phyloP scores from a whole-genome alignment of 2,113 vertebrate genomes.

The Mirounga angustirostris region DNA sequence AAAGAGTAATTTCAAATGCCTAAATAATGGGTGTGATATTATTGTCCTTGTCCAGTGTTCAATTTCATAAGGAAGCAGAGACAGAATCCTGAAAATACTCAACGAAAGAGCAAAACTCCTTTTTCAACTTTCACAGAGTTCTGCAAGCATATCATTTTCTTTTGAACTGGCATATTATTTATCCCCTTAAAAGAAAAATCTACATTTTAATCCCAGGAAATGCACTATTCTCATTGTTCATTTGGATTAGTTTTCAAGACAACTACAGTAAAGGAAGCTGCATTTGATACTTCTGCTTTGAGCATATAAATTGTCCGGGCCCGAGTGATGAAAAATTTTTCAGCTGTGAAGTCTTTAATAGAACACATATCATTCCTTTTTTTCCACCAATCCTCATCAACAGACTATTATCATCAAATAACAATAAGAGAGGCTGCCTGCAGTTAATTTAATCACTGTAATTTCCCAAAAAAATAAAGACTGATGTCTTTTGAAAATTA shows the following conservation, averaged over 20 bases:
- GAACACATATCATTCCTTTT: slow-evolving; percentile 43
- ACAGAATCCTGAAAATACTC: neutral
- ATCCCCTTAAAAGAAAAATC: slow-evolving; percentile 41
- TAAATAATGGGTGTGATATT: neutral
- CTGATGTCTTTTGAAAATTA: slow-evolving; percentile 75
- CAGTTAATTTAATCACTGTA: slow-evolving; percentile 73
- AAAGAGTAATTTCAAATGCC: slow-evolving; percentile 42
- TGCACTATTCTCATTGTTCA: slow-evolving; percentile 1
- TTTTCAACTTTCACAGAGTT: neutral
- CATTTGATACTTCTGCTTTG: neutral
- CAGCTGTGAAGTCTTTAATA: slow-evolving; percentile 4
- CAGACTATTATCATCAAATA: slow-evolving; percentile 73
- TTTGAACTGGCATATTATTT: neutral
- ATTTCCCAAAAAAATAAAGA: slow-evolving; percentile 78
- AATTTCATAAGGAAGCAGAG: neutral
- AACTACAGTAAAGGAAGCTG: neutral
- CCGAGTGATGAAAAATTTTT: neutral
- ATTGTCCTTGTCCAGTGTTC: neutral
- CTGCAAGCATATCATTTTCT: neutral
- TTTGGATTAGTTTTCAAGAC: slow-evolving; percentile 32
- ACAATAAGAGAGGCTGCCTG: slow-evolving; percentile 62
- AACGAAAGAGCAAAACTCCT: neutral
- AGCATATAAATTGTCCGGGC: neutral
- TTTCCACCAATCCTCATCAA: neutral
- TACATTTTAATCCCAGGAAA: slow-evolving; percentile 18